Evolutionary conservation across 2,113 vertebrate genomes (phyloP).

Genomic region (Rallus limicola): DNA sequence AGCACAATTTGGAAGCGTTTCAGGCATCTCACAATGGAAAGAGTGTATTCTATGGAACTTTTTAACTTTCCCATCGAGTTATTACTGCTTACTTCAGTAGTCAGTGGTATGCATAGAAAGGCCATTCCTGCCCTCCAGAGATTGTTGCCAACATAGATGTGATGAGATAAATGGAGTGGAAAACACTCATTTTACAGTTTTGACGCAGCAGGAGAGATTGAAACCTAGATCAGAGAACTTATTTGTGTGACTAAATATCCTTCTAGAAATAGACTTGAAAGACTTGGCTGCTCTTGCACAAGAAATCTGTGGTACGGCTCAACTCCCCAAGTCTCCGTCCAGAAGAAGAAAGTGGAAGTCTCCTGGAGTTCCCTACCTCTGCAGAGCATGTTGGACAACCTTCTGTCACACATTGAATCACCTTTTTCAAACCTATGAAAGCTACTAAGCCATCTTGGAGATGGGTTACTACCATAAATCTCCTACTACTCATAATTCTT

Average conservation of each 20-base stretch:
- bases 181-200: neutral
- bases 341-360: neutral
- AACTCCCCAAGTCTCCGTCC: neutral
- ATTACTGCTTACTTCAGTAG: constrained; percentile 33
- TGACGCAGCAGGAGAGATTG: neutral
- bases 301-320: neutral
- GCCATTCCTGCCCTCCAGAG: neutral
- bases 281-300: neutral
- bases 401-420: neutral
- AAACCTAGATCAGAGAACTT: constrained; percentile 24
- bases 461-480: too few relatives aligned
- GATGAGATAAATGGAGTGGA: constrained; percentile 12
- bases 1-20: constrained; percentile 12
- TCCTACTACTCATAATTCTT: neutral
- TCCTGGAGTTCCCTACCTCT: neutral
- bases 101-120: neutral
- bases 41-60: constrained; percentile 3
- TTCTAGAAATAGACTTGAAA: constrained; percentile 8
- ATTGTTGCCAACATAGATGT: neutral
- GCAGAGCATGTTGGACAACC: neutral
- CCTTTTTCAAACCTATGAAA: neutral
- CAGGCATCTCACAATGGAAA: constrained; percentile 35
- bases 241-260: neutral
- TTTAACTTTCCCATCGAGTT: neutral
- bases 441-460: neutral